Conservation (phyloP, 53 echinoderm and acorn worm genomes). For the Patiria pectinifera region DNA sequence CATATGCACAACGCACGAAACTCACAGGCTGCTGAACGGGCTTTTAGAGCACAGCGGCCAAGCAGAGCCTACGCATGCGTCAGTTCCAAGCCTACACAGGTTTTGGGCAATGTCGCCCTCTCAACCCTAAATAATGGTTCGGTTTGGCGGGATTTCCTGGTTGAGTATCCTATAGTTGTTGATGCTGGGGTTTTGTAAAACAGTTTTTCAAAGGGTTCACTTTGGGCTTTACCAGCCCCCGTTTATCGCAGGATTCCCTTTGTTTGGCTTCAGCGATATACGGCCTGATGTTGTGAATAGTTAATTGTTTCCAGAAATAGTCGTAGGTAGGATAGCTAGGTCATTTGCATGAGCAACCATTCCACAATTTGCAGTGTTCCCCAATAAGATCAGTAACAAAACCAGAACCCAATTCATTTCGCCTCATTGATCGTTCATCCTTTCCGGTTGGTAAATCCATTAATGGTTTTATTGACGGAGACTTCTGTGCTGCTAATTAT, state of each 20-base stretch:
- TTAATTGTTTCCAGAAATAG: background rate
- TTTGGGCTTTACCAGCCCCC: background rate
- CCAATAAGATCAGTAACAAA: conserved; percentile 30
- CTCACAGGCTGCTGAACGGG: background rate
- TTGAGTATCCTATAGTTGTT: background rate
- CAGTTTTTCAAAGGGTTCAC: conserved; percentile 38
- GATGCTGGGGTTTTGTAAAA: conserved; percentile 7
- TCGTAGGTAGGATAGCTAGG: conserved; percentile 25
- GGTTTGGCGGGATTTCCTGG: background rate
- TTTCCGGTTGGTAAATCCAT: conserved; percentile 52
- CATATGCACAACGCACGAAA: background rate
- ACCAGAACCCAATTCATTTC: conserved; percentile 40
- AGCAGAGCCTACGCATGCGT: background rate
- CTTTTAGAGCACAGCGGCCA: background rate
- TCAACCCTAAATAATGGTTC: conserved; percentile 19
- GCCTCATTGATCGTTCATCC: conserved; percentile 52
- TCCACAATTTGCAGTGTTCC: background rate
- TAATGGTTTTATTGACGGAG: conserved; percentile 55
- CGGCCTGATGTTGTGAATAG: background rate
- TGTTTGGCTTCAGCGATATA: background rate
- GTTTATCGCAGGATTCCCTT: background rate
- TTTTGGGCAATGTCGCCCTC: background rate
- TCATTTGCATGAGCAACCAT: conserved; percentile 32
- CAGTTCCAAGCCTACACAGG: background rate
- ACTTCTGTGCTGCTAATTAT: conserved; percentile 39